Percentiles rank a stretch among this genome's conserved stretches.
Conservation (phyloP, 2,888 invertebrate species). For the Nowickia ferox region DNA sequence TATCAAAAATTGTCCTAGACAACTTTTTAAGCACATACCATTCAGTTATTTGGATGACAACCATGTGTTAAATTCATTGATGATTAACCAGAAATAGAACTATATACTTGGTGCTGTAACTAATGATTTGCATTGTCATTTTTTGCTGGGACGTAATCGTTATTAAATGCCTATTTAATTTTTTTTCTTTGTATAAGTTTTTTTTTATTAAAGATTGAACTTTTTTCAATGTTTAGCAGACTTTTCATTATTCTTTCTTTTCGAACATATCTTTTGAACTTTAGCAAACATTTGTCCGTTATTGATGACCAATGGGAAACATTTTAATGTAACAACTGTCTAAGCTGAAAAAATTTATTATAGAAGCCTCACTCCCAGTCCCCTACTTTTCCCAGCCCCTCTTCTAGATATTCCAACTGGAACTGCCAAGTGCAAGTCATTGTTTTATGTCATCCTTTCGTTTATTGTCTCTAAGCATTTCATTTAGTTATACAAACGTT, state of each 20-base stretch:
- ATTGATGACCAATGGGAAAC: conserved; percentile 69
- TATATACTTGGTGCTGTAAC: no score
- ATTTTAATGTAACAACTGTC: conserved; percentile 69
- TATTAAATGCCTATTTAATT: conserved; percentile 24
- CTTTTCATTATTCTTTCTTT: conserved; percentile 26
- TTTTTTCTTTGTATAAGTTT: background rate
- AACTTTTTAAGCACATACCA: no score
- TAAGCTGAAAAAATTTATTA: conserved; percentile 57
- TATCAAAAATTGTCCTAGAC: no score
- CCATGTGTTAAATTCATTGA: no score
- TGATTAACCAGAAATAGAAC: no score
- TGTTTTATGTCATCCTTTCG: conserved; percentile 57
- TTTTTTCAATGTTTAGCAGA: conserved; percentile 12
- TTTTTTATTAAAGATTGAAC: conserved; percentile 37
- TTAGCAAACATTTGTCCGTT: conserved; percentile 61
- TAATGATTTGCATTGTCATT: no score
- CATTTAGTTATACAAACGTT: conserved; percentile 60
- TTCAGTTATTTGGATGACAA: no score
- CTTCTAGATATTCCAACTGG: background rate
- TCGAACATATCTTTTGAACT: conserved; percentile 27
- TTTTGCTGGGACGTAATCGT: conserved; percentile 14
- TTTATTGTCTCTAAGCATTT: conserved; percentile 64
- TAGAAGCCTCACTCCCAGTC: background rate
- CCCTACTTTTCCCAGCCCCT: background rate
- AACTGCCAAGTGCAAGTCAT: conserved; percentile 34